Evolutionary conservation across 2,888 invertebrate genomes (phyloP).

Genomic region (Theretra japonica): DNA sequence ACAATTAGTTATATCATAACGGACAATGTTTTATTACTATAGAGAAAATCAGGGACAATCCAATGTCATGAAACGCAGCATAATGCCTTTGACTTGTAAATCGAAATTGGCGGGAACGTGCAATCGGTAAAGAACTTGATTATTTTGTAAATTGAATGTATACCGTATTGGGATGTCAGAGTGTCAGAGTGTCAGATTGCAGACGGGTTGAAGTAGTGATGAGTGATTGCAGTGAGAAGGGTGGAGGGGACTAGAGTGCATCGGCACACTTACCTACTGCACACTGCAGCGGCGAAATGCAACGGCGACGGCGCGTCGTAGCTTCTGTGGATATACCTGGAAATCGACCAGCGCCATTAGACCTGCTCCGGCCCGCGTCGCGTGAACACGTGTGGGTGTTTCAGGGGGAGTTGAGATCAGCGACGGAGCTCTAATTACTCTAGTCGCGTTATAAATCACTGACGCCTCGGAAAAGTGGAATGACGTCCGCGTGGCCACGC

Average conservation of each 20-base stretch:
- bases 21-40: background rate
- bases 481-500: conserved; percentile 78
- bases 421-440: conserved; percentile 55
- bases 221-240: conserved; percentile 74
- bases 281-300: conserved; percentile 79
- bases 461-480: conserved; percentile 82
- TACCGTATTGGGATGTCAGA: conserved; percentile 50
- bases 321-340: conserved; percentile 65
- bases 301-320: conserved; percentile 65
- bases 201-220: conserved; percentile 76
- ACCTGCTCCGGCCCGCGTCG: conserved; percentile 52
- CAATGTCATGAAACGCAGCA: background rate
- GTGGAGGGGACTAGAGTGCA: conserved; percentile 79
- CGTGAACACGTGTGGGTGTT: conserved; percentile 42
- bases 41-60: too few relatives aligned
- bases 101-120: too few relatives aligned
- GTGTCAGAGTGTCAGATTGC: conserved; percentile 47
- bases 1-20: background rate
- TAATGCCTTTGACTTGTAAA: background rate
- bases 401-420: conserved; percentile 48
- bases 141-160: conserved; percentile 47
- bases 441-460: conserved; percentile 71
- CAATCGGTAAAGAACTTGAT: background rate
- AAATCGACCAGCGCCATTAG: conserved; percentile 61
- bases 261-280: conserved; percentile 83